Percentiles rank a stretch among this genome's conserved stretches.
These are phyloP conservation scores for Paracyclopina nana DNA, from an alignment of 1,140 invertebrate species.

Conservation along the genomic window DNA sequence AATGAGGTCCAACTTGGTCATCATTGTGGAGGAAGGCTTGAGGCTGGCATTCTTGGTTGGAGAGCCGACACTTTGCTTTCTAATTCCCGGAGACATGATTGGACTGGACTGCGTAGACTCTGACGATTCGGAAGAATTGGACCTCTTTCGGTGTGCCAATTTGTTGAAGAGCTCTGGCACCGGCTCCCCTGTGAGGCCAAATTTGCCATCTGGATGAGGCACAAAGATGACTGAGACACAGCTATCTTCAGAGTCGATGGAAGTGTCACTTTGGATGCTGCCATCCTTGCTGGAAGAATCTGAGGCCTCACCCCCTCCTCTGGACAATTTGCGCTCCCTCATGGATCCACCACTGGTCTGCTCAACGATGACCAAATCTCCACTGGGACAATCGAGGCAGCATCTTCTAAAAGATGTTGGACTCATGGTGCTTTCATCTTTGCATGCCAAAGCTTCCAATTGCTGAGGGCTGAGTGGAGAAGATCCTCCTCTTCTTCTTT, in stretches of 20 bases:
- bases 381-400: constrained; percentile 9
- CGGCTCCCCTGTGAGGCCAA: too few relatives aligned
- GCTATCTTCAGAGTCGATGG: constrained; percentile 75
- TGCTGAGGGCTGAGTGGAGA: constrained; percentile 13
- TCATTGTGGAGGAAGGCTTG: too few relatives aligned
- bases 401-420: constrained; percentile 11
- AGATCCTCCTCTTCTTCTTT: constrained; percentile 5
- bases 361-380: too few relatives aligned
- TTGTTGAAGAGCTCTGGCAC: too few relatives aligned
- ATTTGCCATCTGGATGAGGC: constrained; percentile 40
- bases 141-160: constrained; percentile 6
- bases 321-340: constrained; percentile 41
- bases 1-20: too few relatives aligned
- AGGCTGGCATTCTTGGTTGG: too few relatives aligned
- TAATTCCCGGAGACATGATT: too few relatives aligned
- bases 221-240: constrained; percentile 75
- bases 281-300: constrained; percentile 69
- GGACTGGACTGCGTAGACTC: constrained; percentile 17
- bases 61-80: constrained; percentile 1
- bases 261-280: constrained; percentile 74
- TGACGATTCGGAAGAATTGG: constrained; percentile 22
- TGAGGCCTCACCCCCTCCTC: constrained; percentile 55
- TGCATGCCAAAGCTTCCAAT: constrained; percentile 1
- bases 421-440: constrained; percentile 5
- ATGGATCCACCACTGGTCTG: constrained; percentile 10